A percentile compares a stretch with the other conserved stretches of the same genome.
Evolutionary conservation across 2,113 vertebrate species (phyloP).

Genomic region (Nothoprocta perdicaria): DNA sequence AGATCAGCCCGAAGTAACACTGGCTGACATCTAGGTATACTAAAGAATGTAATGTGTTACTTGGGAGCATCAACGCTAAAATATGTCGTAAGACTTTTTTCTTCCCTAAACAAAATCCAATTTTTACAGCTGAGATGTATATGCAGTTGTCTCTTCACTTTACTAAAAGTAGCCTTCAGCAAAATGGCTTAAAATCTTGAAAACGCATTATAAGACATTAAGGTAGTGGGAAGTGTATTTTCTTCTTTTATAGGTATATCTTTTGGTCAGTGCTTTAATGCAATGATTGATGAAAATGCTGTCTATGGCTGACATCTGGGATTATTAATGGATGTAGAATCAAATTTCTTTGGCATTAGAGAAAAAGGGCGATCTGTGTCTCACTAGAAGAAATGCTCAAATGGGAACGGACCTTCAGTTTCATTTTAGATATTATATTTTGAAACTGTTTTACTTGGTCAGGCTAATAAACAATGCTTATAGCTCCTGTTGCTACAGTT

Average conservation of each 20-base stretch:
- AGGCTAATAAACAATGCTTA: background rate
- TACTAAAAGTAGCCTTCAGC: slow-evolving; percentile 62
- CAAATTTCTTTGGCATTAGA: slow-evolving; percentile 64
- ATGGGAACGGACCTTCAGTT: slow-evolving; percentile 42
- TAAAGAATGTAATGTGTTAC: background rate
- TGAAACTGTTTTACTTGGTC: background rate
- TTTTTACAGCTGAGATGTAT: slow-evolving; percentile 5
- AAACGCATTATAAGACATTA: slow-evolving; percentile 67
- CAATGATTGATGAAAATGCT: slow-evolving; percentile 74
- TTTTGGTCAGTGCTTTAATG: slow-evolving; percentile 74
- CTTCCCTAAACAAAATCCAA: slow-evolving; percentile 14
- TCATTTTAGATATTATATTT: slow-evolving; percentile 34
- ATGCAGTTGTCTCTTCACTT: background rate
- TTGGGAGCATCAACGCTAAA: background rate
- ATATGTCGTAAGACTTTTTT: slow-evolving; percentile 7
- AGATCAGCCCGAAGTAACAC: background rate
- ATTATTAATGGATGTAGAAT: slow-evolving; percentile 69
- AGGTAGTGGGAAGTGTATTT: slow-evolving; percentile 57
- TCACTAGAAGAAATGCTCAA: slow-evolving; percentile 58
- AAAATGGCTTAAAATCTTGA: slow-evolving; percentile 53
- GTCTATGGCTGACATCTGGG: slow-evolving; percentile 63
- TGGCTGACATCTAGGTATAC: background rate
- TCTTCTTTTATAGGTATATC: slow-evolving; percentile 54
- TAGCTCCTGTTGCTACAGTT: background rate
- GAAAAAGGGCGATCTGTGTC: slow-evolving; percentile 36